These are phyloP conservation scores for Megalops atlanticus DNA, from an alignment of 2,113 vertebrate genomes.

Conservation along the genomic window DNA sequence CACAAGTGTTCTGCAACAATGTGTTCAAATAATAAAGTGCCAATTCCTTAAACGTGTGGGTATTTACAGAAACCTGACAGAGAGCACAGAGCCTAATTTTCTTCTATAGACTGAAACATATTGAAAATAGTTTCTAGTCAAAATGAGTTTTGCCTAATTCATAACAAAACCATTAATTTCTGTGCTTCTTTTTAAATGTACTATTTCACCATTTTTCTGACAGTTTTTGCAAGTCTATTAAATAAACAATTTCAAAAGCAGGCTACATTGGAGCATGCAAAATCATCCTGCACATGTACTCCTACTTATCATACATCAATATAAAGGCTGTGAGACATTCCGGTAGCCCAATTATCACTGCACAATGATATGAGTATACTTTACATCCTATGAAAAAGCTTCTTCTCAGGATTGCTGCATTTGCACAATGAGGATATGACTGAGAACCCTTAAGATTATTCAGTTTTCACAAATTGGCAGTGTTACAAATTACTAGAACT, in stretches of 20 bases:
- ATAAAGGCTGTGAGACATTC: not conserved
- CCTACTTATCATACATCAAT: not conserved
- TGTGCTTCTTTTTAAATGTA: too few species aligned
- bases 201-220: too few species aligned
- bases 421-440: not conserved
- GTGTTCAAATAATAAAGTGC: not conserved
- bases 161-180: too few species aligned
- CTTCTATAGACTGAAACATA: too few species aligned
- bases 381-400: not conserved
- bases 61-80: constrained; percentile 1
- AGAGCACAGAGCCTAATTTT: too few species aligned
- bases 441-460: not conserved
- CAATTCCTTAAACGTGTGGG: not conserved
- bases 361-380: not conserved
- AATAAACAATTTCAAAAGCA: not conserved
- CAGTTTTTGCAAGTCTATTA: not conserved
- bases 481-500: too few species aligned
- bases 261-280: not conserved
- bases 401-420: not conserved
- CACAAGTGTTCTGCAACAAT: not conserved
- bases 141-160: too few species aligned
- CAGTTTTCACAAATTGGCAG: not conserved
- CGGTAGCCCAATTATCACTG: not conserved
- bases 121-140: too few species aligned
- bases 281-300: not conserved